Base-by-base conservation (phyloP, 2,113 vertebrate genomes). In the Notarius lentiginosus region DNA sequence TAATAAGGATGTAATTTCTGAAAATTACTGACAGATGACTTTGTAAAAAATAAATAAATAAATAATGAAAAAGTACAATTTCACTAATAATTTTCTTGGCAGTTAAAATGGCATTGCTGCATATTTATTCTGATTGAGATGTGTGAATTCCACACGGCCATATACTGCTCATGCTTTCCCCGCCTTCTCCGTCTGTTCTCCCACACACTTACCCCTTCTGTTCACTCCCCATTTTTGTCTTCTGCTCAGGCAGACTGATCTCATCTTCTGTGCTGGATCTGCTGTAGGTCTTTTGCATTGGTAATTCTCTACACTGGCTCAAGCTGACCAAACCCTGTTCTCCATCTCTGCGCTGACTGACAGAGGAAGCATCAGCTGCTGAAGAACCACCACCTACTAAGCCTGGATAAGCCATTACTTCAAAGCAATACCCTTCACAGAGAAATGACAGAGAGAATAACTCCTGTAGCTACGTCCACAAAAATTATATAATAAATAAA, bases 21-120 rank as follows among this genome's bases (percentile, higher is more conserved):
- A 30, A 90, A 90, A 84, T 72, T 61, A 84, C 76, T 81, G 80
- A 80, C 82, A 82, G 86, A 79, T 89, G 89, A 89, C 70, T 61
- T 83, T 63, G 63, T 27, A 82, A 73, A 84, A 85, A 41, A 41
- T 41, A 41, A 41, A 41, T 41, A 41, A 41, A 41, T 41, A 41
- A 41, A 41, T 41, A 41, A 41, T 41, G 0, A 41, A 41, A 41
- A 41, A 41, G 41, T 41, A 41, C 4, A 41, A 41, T 87, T 30
- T 17, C 56, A 30, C 72, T 70, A 82, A 86, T 63, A 27, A 22
- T 53, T 27, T 66, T 72, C 22, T 17, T 24, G 66, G 82, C 47
- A 22, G 81, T 9, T 18, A 41, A 55, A 65, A 41, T 27, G 41
- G 34, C 55, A 61, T 8, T 0, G 47, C 56, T 20, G 85, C 14